Base-by-base conservation (phyloP, 2,797 vertebrate species). In the Oryzias dopingdopingensis region DNA sequence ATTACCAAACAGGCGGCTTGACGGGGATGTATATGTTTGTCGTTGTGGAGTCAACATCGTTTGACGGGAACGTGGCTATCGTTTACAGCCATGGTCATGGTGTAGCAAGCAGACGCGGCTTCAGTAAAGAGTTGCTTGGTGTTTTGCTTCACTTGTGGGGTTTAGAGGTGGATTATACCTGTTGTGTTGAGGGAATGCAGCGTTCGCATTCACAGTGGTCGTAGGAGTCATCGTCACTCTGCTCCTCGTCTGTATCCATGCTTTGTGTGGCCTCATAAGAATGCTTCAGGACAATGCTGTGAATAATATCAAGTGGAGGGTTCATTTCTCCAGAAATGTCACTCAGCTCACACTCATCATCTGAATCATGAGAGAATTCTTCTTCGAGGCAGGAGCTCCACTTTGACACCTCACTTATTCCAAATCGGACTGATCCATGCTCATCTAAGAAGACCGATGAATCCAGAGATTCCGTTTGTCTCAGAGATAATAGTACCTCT, bases 171-270 rank as follows among this genome's bases (percentile, higher is more conserved):
- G 14, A 12, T 48, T 55, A 62, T 91, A 92, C 91, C 91, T 92
- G 82, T 46, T 88, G 79, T 52, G 26, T 32, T 5, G 86, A 75
- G 8, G 88, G 86, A 58, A 85, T 51, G 88, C 91, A 93, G 86
- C 90, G 80, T 60, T 91, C 87, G 73, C 92, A 93, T 56, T 92
- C 89, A 66, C 92, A 93, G 29, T 14, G 5, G 32, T 89, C 89
- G 4, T 44, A 15, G 55, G 56, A 76, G 17, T 90, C 87, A 1
- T 86, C 76, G 0, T 90, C 89, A 5, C 72, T 80, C 41, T 72
- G 65, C 59, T 93, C 92, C 23, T 91, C 88, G 1, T 91, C 90
- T 17, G 83, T 83, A 16, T 82, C 85, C 10, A 62, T 73, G 56
- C 70, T 71, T 62, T 84, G 71, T 20, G 57, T 65, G 18, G 32